phyloP scores from a whole-genome alignment of 2,888 invertebrate genomes.

The Ophraella communa region DNA sequence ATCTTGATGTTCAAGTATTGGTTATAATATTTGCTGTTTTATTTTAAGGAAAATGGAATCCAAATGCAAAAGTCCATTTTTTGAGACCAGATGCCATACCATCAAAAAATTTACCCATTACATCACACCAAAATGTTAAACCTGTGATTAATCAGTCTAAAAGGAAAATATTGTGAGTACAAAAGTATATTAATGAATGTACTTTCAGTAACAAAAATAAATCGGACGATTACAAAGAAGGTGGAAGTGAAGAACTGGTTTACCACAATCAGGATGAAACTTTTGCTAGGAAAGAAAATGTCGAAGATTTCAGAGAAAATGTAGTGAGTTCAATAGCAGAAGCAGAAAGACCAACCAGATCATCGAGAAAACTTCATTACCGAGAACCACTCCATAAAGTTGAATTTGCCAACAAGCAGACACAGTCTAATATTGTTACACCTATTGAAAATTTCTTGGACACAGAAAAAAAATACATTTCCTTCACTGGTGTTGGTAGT shows the following conservation, averaged over 20 bases:
- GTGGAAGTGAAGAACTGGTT: background rate
- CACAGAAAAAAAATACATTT: slow-evolving; percentile 13
- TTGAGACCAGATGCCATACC: slow-evolving; percentile 14
- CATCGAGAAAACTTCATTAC: slow-evolving; percentile 1
- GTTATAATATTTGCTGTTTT: background rate
- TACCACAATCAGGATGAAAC: too few species aligned
- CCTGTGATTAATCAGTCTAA: background rate
- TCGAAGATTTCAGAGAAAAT: background rate
- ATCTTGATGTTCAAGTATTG: slow-evolving; percentile 8
- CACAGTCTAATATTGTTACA: slow-evolving; percentile 3
- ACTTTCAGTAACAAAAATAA: slow-evolving; percentile 14
- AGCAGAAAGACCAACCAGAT: slow-evolving; percentile 5
- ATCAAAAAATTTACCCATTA: slow-evolving; percentile 12
- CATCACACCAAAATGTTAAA: slow-evolving; percentile 1
- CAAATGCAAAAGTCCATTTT: slow-evolving; percentile 4
- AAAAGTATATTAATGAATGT: slow-evolving; percentile 3
- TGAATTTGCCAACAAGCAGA: slow-evolving; percentile 6
- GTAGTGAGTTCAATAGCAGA: background rate
- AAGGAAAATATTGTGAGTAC: slow-evolving; percentile 8
- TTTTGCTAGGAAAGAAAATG: background rate
- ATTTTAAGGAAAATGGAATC: slow-evolving; percentile 14
- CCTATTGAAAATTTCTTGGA: background rate
- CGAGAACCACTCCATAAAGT: background rate
- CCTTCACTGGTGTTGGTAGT: slow-evolving; percentile 16
- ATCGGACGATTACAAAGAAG: slow-evolving; percentile 1